Base-by-base conservation (phyloP, 2,113 vertebrate species). In the Callopanchax toddi region DNA sequence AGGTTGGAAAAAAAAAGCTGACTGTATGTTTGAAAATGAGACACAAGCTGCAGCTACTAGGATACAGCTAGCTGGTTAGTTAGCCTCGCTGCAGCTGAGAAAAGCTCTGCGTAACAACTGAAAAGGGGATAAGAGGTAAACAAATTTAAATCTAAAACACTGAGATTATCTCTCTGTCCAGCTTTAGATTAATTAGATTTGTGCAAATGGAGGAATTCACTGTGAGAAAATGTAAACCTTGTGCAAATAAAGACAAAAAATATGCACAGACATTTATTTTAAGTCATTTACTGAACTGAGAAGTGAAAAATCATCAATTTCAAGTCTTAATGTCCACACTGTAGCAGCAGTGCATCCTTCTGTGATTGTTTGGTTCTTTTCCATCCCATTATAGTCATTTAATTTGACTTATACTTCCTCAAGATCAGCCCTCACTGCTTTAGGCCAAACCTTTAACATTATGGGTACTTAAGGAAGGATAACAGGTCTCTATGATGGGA, bases 261-360 rank as follows among this genome's bases (percentile, higher is more conserved):
- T n/a, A 55, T 4, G 2, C 18, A 57, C 13, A 52, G 9, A 34
- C 40, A 36, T 25, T 44, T 17, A 36, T 57, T 60, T 40, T 13
- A 25, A 71, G 52, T 68, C 9, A 46, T 32, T 42, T 40, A 42
- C 48, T 48, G 1, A 56, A 53, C 17, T 49, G 39, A 50, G 4
- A 4, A 3, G 21, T 66, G 18, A 39, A 50, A 12, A 60, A 64
- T 44, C 50, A 48, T 52, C 63, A 77, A 7, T n/a, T n/a, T n/a
- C n/a, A 18, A 50, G 57, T 72, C 37, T 53, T 50, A 70, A 55
- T 56, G 50, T 66, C 53, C 49, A 60, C 49, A 51, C 46, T 23
- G 37, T 51, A 25, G 45, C 22, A 26, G 15, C 36, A 65, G 50
- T 55, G 43, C 46, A 66, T 64, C 21, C n/a, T 11, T 23, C 26